Conservation (phyloP, 1,140 invertebrate genomes). For the Caligus rogercresseyi region DNA sequence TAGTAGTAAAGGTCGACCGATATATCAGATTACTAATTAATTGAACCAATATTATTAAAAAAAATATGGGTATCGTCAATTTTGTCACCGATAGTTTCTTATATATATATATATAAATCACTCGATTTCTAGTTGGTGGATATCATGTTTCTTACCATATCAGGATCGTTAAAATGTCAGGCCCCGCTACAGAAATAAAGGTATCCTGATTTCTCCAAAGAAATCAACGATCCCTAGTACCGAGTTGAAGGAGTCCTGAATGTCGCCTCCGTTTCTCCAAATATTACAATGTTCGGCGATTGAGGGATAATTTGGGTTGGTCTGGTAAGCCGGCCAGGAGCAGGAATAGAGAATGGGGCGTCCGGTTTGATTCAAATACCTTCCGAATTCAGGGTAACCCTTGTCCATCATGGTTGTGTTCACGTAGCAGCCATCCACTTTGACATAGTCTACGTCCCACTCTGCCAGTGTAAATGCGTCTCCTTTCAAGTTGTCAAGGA, state of each 20-base stretch:
- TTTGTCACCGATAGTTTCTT: not conserved
- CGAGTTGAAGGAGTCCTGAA: slow-evolving; percentile 36
- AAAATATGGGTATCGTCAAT: too few species aligned
- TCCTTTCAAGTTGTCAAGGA: slow-evolving; percentile 32
- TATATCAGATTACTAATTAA: slow-evolving; percentile 1
- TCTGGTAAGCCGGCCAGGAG: slow-evolving; percentile 37
- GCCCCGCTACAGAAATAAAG: slow-evolving; percentile 34
- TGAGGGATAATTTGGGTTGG: slow-evolving; percentile 33
- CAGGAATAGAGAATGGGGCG: slow-evolving; percentile 70
- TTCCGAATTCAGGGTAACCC: slow-evolving; percentile 53
- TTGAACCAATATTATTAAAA: not conserved
- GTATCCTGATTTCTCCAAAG: slow-evolving; percentile 35
- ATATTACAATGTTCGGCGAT: slow-evolving; percentile 39
- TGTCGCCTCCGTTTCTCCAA: slow-evolving; percentile 43
- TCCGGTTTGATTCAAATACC: slow-evolving; percentile 52
- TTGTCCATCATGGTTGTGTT: slow-evolving; percentile 30
- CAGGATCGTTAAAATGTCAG: slow-evolving; percentile 42
- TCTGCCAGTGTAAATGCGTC: slow-evolving; percentile 42
- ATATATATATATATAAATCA: too few species aligned
- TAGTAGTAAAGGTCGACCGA: not conserved
- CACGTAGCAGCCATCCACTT: slow-evolving; percentile 41
- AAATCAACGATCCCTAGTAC: slow-evolving; percentile 37
- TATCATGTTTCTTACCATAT: slow-evolving; percentile 39
- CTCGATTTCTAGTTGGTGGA: too few species aligned
- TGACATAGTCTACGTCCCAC: slow-evolving; percentile 41